A percentile compares a stretch with the other conserved stretches of the same genome.
Conservation (phyloP, 2,113 vertebrate genomes). For the Bos indicus region DNA sequence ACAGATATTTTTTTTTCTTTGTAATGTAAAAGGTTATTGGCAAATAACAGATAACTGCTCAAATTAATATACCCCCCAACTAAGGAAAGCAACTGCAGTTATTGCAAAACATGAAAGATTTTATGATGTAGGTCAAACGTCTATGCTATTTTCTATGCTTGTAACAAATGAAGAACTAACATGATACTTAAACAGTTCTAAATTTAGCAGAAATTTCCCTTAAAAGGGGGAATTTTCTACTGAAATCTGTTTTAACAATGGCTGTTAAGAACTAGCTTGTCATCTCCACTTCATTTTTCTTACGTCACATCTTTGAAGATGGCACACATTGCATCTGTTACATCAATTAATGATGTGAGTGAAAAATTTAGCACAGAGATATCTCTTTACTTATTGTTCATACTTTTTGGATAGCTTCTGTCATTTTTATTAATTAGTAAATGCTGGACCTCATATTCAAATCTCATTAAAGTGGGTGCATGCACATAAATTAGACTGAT, state of each 20-base stretch:
- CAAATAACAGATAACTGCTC: slow-evolving; percentile 56
- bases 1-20: slow-evolving; percentile 63
- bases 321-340: neutral
- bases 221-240: neutral
- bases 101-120: slow-evolving; percentile 5
- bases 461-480: neutral
- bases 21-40: slow-evolving; percentile 68
- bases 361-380: neutral
- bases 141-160: neutral
- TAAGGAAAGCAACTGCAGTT: slow-evolving; percentile 35
- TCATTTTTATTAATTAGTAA: neutral
- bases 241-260: slow-evolving; percentile 17
- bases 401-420: neutral
- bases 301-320: neutral
- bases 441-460: neutral
- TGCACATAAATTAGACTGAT: neutral
- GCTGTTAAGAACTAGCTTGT: neutral
- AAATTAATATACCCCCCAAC: slow-evolving; percentile 45
- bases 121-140: neutral
- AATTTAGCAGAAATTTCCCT: neutral
- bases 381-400: neutral
- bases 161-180: neutral
- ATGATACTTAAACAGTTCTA: slow-evolving; percentile 4
- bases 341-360: neutral
- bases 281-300: neutral